These are phyloP conservation scores for Empidonax traillii DNA, from an alignment of 2,113 vertebrate species.

Conservation along the genomic window DNA sequence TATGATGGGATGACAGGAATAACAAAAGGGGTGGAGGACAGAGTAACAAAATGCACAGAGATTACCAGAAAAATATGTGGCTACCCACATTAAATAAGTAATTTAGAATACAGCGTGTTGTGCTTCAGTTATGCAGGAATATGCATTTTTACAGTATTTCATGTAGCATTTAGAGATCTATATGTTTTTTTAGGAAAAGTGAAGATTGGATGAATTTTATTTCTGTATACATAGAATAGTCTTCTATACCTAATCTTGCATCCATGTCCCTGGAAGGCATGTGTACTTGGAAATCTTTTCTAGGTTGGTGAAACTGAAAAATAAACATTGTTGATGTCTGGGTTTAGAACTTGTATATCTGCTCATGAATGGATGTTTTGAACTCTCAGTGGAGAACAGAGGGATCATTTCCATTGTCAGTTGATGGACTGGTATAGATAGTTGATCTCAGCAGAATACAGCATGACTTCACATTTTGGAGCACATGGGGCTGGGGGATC, in stretches of 20 bases:
- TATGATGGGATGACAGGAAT: not conserved
- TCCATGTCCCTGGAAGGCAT: not conserved
- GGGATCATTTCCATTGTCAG: not conserved
- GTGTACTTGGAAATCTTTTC: not conserved
- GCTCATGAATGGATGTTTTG: not conserved
- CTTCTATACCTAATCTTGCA: not conserved
- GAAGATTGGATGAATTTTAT: not conserved
- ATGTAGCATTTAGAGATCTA: not conserved
- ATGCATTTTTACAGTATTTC: not conserved
- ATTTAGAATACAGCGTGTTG: not conserved
- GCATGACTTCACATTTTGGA: not conserved
- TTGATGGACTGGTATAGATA: not conserved
- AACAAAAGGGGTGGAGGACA: constrained; percentile 29
- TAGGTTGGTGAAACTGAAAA: not conserved
- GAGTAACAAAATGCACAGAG: not conserved
- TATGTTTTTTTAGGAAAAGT: not conserved
- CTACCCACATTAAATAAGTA: not conserved
- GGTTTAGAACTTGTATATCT: not conserved
- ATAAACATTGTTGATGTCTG: not conserved
- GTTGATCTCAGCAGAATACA: not conserved
- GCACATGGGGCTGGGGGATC: rapidly evolving
- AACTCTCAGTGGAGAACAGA: not conserved
- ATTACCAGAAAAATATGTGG: not conserved
- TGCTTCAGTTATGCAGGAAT: not conserved
- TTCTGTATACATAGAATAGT: not conserved